Base-by-base conservation (phyloP, 2,113 vertebrate genomes). In the Stictonetta naevosa region DNA sequence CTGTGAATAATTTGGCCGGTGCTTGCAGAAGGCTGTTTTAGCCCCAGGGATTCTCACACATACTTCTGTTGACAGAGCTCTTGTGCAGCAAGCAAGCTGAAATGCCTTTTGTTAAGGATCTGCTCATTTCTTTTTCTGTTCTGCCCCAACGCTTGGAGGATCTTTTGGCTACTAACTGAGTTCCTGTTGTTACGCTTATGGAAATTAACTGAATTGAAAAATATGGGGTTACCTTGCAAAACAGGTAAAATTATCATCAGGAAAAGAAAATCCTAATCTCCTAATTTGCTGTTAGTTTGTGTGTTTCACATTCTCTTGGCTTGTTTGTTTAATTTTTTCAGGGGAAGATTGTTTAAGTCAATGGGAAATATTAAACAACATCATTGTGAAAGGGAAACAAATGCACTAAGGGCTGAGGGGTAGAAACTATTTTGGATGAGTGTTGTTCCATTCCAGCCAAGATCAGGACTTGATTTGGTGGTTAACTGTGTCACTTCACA, bases 11-110 rank as follows among this genome's bases (percentile, higher is more conserved):
- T 97, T 98, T 93, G 97, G 98, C 98, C 95, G 72, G 86, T 97
- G 97, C 97, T 96, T 95, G 95, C 96, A 97, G 93, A 96, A 96
- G 97, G 95, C 95, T 98, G 97, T 93, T 95, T 86, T 98, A 8
- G 95, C 98, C 98, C 96, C 83, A 94, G 98, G 98, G 97, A 98
- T 97, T 97, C 89, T 96, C 84, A 93, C 94, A 96, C 97, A 97
- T 96, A 97, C 92, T 97, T 98, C 97, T 97, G 96, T 98, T 98
- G 98, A 98, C 96, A 98, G 94, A 96, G 95, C 91, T 97, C 95
- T 97, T 89, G 86, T 96, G 94, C 94, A 94, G 93, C 89, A 94
- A 97, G 97, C 88, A 95, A 96, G 91, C 86, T 96, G 96, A 97
- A 96, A 95, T 96, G 64, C 86, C 95, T 97, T 97, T 97, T 96